phyloP scores from a whole-genome alignment of 1,140 invertebrate genomes.

The Contarinia nasturtii region DNA sequence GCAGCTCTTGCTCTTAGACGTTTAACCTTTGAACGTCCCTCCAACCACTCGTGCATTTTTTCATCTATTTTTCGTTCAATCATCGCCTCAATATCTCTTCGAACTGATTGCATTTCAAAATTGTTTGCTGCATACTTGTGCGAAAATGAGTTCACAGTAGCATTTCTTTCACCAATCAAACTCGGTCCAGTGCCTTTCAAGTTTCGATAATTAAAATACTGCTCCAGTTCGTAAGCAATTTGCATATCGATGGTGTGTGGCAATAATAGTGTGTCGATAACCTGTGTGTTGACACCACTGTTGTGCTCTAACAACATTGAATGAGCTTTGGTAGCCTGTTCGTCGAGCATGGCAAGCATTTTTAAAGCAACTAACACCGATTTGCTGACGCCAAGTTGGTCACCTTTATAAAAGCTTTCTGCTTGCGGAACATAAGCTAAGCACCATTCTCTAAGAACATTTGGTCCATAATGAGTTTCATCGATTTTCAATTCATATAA shows the following conservation, averaged over 20 bases:
- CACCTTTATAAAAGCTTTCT: background rate
- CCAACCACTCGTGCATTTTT: background rate
- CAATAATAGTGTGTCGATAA: background rate
- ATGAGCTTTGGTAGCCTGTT: background rate
- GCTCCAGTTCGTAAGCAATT: background rate
- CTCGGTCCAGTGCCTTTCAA: background rate
- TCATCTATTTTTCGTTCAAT: background rate
- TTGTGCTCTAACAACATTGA: background rate
- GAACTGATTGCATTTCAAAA: background rate
- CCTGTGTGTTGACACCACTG: background rate
- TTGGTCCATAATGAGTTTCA: background rate
- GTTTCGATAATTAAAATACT: background rate
- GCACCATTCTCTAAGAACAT: background rate
- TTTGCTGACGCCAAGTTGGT: background rate
- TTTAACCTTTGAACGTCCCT: background rate
- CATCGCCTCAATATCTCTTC: background rate
- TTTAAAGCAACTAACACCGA: background rate
- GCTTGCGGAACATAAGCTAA: background rate
- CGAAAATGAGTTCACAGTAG: background rate
- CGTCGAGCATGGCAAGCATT: background rate
- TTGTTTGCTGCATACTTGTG: background rate
- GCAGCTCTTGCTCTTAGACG: background rate
- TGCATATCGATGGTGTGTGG: background rate
- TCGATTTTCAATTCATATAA: background rate
- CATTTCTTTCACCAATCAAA: background rate